Base-by-base conservation (phyloP, 2,113 vertebrate species). In the Todiramphus saurophagus region DNA sequence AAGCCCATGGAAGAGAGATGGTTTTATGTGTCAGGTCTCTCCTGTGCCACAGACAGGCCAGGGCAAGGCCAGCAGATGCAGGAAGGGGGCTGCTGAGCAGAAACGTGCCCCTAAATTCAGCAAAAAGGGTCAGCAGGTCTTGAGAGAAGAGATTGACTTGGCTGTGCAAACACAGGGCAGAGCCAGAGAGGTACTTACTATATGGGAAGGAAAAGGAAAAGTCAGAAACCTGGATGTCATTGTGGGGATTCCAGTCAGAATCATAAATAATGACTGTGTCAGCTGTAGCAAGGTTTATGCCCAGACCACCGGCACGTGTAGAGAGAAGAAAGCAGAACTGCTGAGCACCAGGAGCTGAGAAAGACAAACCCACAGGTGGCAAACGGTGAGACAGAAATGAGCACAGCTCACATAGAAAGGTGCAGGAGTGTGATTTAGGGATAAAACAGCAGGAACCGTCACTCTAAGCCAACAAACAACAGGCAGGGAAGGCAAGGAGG, bases 181-280 rank as follows among this genome's bases (percentile, higher is more conserved):
- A 87, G 90, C 23, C 85, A 83, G 51, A 90, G 51, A 55, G 43
- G 88, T 84, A 89, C 91, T 84, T 79, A 92, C 92, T 84, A 80
- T 4, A 96, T 1, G 10, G 24, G 76, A 92, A 92, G 74, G 60
- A 77, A 89, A 90, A 82, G 13, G 66, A 63, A 74, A 82, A 84
- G 90, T 58, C 63, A 92, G 90, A 95, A 93, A 99, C 99, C 98
- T 99, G 99, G 92, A 99, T 99, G 97, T 99, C 99, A 48, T 99
- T 99, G 98, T 99, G 99, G 13, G 99, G 99, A 92, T 99, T 99
- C 99, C 99, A 99, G 98, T 99, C 99, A 1, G 99, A 99, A 97
- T 99, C 99, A 9, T 99, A 99, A 96, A 99, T 99, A 97, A 99
- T 98, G 94, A 99, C 99, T 0, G 99, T 99, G 98, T 99, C 99